A percentile compares a stretch with the other conserved stretches of the same genome.
Evolutionary conservation across 1,140 invertebrate genomes (phyloP).

Genomic region (Drosophila prosaltans): DNA sequence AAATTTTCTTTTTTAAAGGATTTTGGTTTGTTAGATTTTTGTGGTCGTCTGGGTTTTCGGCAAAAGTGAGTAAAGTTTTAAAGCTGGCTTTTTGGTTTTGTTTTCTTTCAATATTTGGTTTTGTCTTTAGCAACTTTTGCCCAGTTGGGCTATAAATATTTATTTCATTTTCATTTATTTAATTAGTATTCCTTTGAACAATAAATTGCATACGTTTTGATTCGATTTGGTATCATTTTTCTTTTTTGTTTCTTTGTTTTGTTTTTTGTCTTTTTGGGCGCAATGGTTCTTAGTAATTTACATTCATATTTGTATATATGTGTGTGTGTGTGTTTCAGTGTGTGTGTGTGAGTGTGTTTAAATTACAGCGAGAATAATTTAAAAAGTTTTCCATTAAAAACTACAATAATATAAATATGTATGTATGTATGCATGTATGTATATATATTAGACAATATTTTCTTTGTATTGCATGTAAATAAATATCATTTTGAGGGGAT

Average conservation of each 20-base stretch:
- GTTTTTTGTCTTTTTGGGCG: slow-evolving; percentile 70
- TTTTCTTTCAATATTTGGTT: slow-evolving; percentile 18
- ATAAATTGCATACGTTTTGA: slow-evolving; percentile 73
- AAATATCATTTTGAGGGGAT: slow-evolving; percentile 65
- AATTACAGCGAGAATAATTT: slow-evolving; percentile 75
- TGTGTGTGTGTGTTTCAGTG: slow-evolving; percentile 32
- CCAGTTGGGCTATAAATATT: slow-evolving; percentile 18
- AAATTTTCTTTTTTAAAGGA: neutral
- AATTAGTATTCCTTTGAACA: slow-evolving; percentile 57
- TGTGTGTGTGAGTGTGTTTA: slow-evolving; percentile 48
- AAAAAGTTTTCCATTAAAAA: slow-evolving; percentile 68
- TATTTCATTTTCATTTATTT: slow-evolving; percentile 40
- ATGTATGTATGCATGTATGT: slow-evolving; percentile 25
- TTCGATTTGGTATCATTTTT: slow-evolving; percentile 30
- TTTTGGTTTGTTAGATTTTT: neutral
- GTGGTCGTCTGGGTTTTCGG: slow-evolving; percentile 39
- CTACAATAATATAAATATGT: slow-evolving; percentile 75
- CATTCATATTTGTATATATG: slow-evolving; percentile 40
- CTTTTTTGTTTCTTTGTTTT: slow-evolving; percentile 33
- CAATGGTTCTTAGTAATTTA: slow-evolving; percentile 59
- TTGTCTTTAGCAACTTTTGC: slow-evolving; percentile 13
- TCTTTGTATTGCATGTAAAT: slow-evolving; percentile 72
- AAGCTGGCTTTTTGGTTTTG: slow-evolving; percentile 45
- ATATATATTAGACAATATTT: slow-evolving; percentile 65
- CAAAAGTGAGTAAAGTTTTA: slow-evolving; percentile 57